Base-by-base conservation (phyloP, 2,113 vertebrate species). In the Mesoclemmys tuberculata region DNA sequence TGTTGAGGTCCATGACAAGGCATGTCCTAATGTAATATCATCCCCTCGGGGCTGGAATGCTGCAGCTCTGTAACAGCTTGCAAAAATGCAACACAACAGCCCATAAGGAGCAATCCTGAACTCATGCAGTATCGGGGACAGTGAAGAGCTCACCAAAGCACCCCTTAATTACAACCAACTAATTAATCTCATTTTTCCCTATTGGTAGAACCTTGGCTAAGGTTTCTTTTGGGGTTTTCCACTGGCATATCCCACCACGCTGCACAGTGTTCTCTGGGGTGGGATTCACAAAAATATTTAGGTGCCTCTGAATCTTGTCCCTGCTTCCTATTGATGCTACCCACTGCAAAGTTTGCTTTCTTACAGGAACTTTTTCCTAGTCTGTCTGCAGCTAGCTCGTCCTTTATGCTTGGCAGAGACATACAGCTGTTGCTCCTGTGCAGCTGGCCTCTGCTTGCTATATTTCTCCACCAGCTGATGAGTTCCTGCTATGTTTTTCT, bases 391-490 rank as follows among this genome's bases (percentile, higher is more conserved):
- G 35, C 18, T 75, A 68, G 31, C 35, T 44, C 35, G 21, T 44
- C n/a, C 11, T 44, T 75, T 44, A 75, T 24, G 38, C 11, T 44
- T 44, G 74, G 44, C 41, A 46, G 74, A 46, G 19, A 12, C 6
- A 77, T 11, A 3, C 13, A 46, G 41, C 41, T 27, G 24, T 46
- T 27, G 74, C 16, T 31, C 7, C 9, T 61, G 48, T 35, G 18
- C 78, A n/a, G 78, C 48, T 22, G 29, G 78, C 4, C 29, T 85
- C n/a, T 61, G 29, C 31, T 27, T 24, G n/a, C 18, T 56, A 24
- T 44, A 71, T 2, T 35, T 83, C 78, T 58, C 51, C 81, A 4
- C 22, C 35, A 1, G 1, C 7, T 78, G 2, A 1, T 1, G 46
- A 29, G 1, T 12, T 46, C 19, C 58, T 56, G 19, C 10, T 2